Evolutionary conservation across 1,140 invertebrate species (phyloP).

Genomic region (Papilio dardanus): DNA sequence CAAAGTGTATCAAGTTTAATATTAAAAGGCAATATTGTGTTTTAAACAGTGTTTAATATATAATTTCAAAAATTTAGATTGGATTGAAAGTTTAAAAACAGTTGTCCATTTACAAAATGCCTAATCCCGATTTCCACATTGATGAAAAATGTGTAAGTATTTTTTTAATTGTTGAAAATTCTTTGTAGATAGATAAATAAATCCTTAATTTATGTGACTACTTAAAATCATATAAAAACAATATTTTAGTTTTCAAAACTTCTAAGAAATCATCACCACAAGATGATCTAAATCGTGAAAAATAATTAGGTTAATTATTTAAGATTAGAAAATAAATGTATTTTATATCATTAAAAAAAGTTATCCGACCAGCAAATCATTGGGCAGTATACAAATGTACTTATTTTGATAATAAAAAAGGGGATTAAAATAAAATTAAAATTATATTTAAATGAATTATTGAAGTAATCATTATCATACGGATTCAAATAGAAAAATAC

Average conservation of each 20-base stretch:
- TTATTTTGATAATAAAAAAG: no score
- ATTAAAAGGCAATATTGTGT: neutral
- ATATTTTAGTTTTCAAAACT: neutral
- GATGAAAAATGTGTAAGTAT: neutral
- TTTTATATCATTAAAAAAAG: neutral
- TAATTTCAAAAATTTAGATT: neutral
- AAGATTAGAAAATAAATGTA: neutral
- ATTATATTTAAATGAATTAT: no score
- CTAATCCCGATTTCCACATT: neutral
- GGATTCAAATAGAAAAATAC: no score
- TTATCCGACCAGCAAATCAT: neutral
- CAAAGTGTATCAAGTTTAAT: neutral
- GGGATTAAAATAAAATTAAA: no score
- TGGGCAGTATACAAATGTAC: neutral
- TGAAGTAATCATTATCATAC: no score
- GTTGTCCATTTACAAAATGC: slow-evolving; percentile 21
- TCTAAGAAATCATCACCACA: neutral
- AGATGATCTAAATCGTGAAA: neutral
- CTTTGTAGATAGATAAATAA: no score
- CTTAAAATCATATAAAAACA: neutral
- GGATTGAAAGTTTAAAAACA: neutral
- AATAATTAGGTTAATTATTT: neutral
- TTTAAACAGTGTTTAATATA: neutral
- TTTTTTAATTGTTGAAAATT: neutral
- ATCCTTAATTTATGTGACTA: no score